These are phyloP conservation scores for Limenitis camilla DNA, from an alignment of 2,888 invertebrate genomes.

Conservation along the genomic window DNA sequence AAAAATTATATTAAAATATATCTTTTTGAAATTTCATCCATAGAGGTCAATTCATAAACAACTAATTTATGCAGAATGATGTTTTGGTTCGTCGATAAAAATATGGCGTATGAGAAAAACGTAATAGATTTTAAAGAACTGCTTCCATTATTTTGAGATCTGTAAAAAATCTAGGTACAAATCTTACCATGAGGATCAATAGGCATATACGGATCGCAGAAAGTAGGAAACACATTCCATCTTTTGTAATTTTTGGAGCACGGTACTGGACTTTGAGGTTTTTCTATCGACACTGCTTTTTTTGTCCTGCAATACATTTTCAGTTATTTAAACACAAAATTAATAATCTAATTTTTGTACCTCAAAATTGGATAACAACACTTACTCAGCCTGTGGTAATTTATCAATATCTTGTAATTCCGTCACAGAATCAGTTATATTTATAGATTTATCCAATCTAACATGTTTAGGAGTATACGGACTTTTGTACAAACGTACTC, in stretches of 20 bases:
- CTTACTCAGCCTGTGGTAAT: constrained; percentile 10
- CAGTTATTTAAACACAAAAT: no score
- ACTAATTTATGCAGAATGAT: no score
- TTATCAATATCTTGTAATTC: constrained; percentile 45
- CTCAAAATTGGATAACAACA: neutral
- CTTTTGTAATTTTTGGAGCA: constrained; percentile 36
- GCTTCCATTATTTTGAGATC: neutral
- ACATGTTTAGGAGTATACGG: no score
- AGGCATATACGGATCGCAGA: constrained; percentile 50
- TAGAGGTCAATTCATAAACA: no score
- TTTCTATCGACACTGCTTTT: constrained; percentile 34
- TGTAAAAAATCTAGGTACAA: neutral
- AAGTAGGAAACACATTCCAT: constrained; percentile 30
- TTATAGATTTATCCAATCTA: constrained; percentile 13
- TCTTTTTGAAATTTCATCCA: no score
- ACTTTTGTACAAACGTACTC: no score
- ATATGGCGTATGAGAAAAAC: no score
- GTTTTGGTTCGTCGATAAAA: no score
- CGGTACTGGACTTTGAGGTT: constrained; percentile 59
- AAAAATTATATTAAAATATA: no score
- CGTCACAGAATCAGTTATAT: constrained; percentile 34
- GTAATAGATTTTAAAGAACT: neutral
- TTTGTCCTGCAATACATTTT: constrained; percentile 12
- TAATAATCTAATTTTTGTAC: no score
- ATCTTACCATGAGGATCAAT: constrained; percentile 76